Base-by-base conservation (phyloP, 2,888 invertebrate species). In the Drosophila picticornis region DNA sequence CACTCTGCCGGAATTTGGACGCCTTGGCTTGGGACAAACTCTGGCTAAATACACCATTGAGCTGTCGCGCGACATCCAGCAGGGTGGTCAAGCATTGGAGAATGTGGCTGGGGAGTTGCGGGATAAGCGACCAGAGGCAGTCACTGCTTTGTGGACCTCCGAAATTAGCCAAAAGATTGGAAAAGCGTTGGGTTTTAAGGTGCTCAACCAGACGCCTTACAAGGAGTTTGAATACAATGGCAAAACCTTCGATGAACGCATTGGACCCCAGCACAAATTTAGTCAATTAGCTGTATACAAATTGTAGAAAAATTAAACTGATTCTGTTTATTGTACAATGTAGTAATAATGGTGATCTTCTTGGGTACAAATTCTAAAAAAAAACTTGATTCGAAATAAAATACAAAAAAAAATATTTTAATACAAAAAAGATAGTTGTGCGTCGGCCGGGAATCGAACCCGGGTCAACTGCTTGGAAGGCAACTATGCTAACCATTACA, bases 101-200 rank as follows among this genome's bases (percentile, higher is more conserved):
- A 80, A 84, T 67, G 55, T 93, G 22, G 62, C 82, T 11, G 88
- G 87, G 38, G 73, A 83, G 0, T 50, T 93, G 34, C 81, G 81
- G 9, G 65, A 77, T 4, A 82, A 82, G 31, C 80, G 90, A 1
- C 93, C 93, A 4, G 70, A 84, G 3, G 91, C 91, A 9, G 95
- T 95, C 34, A 94, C 95, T 57, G 95, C 95, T 0, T 93, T 96
- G 22, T 95, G 95, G 92, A 96, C 96, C 0, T 94, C 95, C 0
- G 86, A 87, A 50, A 94, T 93, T 73, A 94, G 96, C 0, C 95
- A 95, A 79, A 95, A 94, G 88, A 94, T 96, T 72, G 95, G 95
- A 0, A 92, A 92, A 36, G 92, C 93, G 4, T 88, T 95, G 19
- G 94, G 94, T 11, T 96, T 96, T 81, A 92, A 93, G 9, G 94